Percentiles rank a stretch among this genome's conserved stretches.
phyloP scores from a whole-genome alignment of 1,140 invertebrate species.

The Drosophila repleta region DNA sequence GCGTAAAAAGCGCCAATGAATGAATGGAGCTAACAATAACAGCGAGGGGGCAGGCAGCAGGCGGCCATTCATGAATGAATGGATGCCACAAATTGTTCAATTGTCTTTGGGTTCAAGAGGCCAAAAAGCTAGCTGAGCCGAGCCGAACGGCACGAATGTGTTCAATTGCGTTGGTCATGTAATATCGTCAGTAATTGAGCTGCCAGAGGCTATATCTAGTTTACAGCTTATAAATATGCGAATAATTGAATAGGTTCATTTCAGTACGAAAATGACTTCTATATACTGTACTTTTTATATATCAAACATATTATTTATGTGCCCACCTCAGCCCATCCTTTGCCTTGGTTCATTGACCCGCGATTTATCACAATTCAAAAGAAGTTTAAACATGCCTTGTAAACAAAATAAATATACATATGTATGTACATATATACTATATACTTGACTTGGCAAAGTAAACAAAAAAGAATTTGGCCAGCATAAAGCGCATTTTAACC shows the following conservation, averaged over 20 bases:
- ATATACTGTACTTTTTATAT: too few relatives aligned
- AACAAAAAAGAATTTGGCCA: slow-evolving; percentile 45
- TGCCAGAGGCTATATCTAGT: neutral
- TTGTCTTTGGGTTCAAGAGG: slow-evolving; percentile 69
- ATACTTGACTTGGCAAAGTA: slow-evolving; percentile 21
- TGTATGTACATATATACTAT: too few relatives aligned
- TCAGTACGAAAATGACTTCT: too few relatives aligned
- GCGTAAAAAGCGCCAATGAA: slow-evolving; percentile 53
- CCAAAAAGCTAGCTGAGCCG: slow-evolving; percentile 61
- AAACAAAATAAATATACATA: slow-evolving; percentile 25
- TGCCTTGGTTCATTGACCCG: slow-evolving; percentile 23
- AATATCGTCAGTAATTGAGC: slow-evolving; percentile 23
- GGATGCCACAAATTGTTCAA: slow-evolving; percentile 63
- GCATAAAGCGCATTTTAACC: slow-evolving; percentile 29
- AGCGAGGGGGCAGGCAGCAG: neutral
- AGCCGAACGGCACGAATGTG: slow-evolving; percentile 5
- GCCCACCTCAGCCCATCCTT: neutral
- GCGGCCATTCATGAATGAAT: slow-evolving; percentile 43
- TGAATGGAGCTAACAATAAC: slow-evolving; percentile 34
- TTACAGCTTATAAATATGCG: neutral
- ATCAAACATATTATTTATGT: neutral
- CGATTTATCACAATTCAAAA: slow-evolving; percentile 11
- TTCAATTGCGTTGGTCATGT: slow-evolving; percentile 64
- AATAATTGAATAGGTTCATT: neutral
- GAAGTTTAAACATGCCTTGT: slow-evolving; percentile 22